Evolutionary conservation across 2,888 invertebrate genomes (phyloP), one percentile per base, ranked within the genome.

Genomic region (Rhagium mordax): DNA sequence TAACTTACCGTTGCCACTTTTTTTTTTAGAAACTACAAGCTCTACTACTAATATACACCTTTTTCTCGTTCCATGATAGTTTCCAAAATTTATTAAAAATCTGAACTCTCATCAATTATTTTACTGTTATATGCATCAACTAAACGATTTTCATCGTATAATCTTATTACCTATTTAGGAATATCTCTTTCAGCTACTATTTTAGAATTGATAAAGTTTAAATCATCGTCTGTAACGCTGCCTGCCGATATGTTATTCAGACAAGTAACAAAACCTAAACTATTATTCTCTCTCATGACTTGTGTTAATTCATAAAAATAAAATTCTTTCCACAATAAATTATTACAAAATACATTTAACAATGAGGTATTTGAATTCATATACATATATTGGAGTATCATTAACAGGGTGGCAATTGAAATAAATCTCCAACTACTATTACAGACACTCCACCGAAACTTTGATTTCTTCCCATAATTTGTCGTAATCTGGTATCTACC

Each of bases 241-340:
- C 61, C 41, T 33, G n/a, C n/a, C n/a, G 29, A n/a, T n/a, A 33
- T 20, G 24, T 29, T 29, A 57, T 67, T 67, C 21, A 71, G 41
- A n/a, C 65, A 64, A 7, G 8, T 41, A 4, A 61, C 55, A 57
- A 71, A 71, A 8, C 16, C 8, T 20, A 6, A 8, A 21, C 65
- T 65, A 10, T 71, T 21, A 20, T 41, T 55, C 65, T 70, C 64
- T 16, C 65, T 16, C 71, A 71, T 71, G 18, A 71, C 65, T 71
- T 65, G 27, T 3, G 57, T 65, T 13, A 70, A 47, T 65, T 65
- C 71, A 33, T 18, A 70, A 70, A 18, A 55, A 13, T 5, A 6
- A 62, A 70, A 70, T 47, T 53, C 13, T 20, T 62, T 55, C 53
- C 70, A 70, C 41, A 57, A 57, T 8, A 27, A 27, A 15, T 57